Conservation (phyloP, 2,888 invertebrate genomes). For the Tryphoninae sp. region DNA sequence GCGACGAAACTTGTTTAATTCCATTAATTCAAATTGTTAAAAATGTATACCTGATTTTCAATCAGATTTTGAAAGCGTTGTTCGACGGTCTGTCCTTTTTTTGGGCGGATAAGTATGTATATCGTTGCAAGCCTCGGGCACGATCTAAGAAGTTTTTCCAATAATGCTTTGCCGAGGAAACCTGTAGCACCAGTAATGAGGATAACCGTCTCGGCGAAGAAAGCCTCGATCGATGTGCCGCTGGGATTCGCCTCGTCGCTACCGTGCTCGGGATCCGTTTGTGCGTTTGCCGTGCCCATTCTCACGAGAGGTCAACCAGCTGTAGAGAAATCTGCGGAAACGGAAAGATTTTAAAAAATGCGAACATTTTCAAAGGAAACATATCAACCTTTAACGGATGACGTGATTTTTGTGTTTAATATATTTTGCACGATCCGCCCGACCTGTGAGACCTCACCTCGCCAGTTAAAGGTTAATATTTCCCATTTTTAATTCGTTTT, state of each 20-base stretch:
- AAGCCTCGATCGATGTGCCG: conserved; percentile 78
- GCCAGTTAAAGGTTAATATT: not conserved
- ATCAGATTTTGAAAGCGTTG: conserved; percentile 89
- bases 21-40: not conserved
- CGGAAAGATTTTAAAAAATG: conserved; percentile 15
- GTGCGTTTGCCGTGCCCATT: conserved; percentile 76
- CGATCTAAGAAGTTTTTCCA: conserved; percentile 95
- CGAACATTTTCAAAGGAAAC: not conserved
- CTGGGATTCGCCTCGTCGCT: conserved; percentile 69
- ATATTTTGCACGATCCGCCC: too few species aligned
- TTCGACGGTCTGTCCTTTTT: conserved; percentile 87
- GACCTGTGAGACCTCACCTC: too few species aligned
- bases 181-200: conserved; percentile 88
- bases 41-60: conserved; percentile 84
- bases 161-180: conserved; percentile 95
- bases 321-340: conserved; percentile 60
- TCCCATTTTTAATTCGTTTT: not conserved
- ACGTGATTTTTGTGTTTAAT: too few species aligned
- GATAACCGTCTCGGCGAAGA: conserved; percentile 83
- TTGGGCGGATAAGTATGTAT: conserved; percentile 91
- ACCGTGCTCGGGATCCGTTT: conserved; percentile 69
- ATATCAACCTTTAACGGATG: too few species aligned
- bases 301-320: conserved; percentile 63
- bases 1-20: too few species aligned
- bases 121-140: conserved; percentile 90